Conservation (phyloP, 92 coral and sea anemone species). For the Isaurus tuberculatus region DNA sequence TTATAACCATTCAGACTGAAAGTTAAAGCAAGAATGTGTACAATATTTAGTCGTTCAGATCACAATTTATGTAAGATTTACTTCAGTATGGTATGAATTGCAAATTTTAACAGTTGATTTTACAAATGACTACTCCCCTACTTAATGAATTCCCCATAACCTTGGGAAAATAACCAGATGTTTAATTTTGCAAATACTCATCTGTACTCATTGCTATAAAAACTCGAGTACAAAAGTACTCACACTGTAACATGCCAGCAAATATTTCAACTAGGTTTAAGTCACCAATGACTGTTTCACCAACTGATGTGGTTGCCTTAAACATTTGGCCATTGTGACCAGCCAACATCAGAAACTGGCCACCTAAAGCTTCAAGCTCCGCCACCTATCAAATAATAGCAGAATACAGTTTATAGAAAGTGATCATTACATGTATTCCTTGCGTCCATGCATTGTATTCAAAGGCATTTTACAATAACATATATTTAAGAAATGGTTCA, state of each 20-base stretch:
- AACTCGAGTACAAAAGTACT: neutral
- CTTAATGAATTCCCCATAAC: neutral
- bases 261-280: neutral
- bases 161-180: neutral
- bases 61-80: neutral
- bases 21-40: no score
- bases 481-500: neutral
- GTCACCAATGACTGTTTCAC: neutral
- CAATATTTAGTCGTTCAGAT: neutral
- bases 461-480: neutral
- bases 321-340: neutral
- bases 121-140: neutral
- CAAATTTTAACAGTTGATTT: neutral
- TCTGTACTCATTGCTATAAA: neutral
- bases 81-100: neutral
- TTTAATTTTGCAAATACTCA: neutral
- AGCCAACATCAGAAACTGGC: neutral
- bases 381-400: neutral
- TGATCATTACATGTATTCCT: neutral
- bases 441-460: neutral
- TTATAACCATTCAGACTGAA: neutral
- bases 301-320: neutral
- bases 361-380: neutral
- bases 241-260: constrained; percentile 1
- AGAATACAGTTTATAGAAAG: neutral